phyloP scores from a whole-genome alignment of 2,113 vertebrate genomes.

The Cavia porcellus region DNA sequence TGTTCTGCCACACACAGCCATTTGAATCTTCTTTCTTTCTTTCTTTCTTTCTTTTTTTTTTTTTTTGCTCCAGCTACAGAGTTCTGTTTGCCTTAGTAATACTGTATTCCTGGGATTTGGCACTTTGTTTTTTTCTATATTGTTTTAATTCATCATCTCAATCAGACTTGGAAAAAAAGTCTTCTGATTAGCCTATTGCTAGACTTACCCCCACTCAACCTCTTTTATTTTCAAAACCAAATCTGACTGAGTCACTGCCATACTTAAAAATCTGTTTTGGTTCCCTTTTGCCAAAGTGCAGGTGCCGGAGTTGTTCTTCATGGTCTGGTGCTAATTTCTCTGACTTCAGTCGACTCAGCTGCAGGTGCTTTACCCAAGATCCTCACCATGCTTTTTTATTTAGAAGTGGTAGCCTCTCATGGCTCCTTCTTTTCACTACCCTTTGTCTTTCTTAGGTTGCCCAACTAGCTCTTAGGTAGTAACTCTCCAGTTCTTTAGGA shows the following conservation, averaged over 20 bases:
- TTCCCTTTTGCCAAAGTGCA: background rate
- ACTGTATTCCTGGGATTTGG: constrained; percentile 20
- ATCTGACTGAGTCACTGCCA: background rate
- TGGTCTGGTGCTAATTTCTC: background rate
- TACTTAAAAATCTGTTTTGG: constrained; percentile 40
- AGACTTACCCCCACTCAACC: background rate
- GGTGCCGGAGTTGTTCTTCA: background rate
- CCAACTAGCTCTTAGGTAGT: background rate
- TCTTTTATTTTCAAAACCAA: constrained; percentile 6
- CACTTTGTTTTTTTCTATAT: background rate
- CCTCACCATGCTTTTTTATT: background rate
- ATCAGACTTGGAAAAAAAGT: background rate
- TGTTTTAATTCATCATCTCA: constrained; percentile 49
- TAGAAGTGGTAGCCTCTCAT: background rate
- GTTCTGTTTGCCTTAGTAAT: constrained; percentile 8
- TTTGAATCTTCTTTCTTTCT: constrained; percentile 30
- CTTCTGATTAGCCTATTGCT: background rate
- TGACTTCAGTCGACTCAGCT: background rate
- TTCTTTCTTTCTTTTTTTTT: no score
- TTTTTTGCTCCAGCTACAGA: background rate
- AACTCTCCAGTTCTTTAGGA: background rate
- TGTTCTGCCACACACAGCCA: background rate
- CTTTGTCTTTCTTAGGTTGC: constrained; percentile 24
- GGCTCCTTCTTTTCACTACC: constrained; percentile 5
- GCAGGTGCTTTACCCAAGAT: background rate